phyloP scores from a whole-genome alignment of 30 jellyfish, hydroid and myxozoan genomes.

The Cassiopea andromeda region DNA sequence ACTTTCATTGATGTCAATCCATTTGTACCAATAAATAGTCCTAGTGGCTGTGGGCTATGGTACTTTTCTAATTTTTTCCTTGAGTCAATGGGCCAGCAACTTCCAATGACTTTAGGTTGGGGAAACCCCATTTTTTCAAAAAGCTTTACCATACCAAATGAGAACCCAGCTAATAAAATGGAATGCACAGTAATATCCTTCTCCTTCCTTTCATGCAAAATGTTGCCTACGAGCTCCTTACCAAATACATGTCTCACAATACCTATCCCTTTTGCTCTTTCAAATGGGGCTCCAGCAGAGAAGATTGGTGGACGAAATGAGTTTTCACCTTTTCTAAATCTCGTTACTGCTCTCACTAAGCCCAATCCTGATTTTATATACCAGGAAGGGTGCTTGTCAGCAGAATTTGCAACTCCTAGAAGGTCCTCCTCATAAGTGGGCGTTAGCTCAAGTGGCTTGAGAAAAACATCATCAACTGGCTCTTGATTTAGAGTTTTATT shows the following conservation, averaged over 20 bases:
- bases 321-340: background rate
- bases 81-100: conserved; percentile 62
- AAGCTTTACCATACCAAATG: conserved; percentile 25
- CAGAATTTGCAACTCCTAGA: background rate
- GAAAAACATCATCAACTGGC: conserved; percentile 34
- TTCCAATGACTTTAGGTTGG: conserved; percentile 15
- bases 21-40: conserved; percentile 10
- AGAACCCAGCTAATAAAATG: conserved; percentile 29
- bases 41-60: conserved; percentile 64
- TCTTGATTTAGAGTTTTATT: conserved; percentile 9
- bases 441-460: conserved; percentile 30
- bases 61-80: conserved; percentile 26
- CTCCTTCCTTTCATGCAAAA: conserved; percentile 28
- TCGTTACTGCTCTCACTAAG: background rate
- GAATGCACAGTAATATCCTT: conserved; percentile 54
- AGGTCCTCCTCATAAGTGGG: conserved; percentile 49
- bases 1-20: conserved; percentile 44
- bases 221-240: conserved; percentile 3
- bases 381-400: conserved; percentile 52
- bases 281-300: conserved; percentile 26
- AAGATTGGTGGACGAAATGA: background rate
- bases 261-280: conserved; percentile 11
- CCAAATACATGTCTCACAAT: background rate
- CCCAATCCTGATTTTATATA: background rate
- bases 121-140: conserved; percentile 14